These are phyloP conservation scores for Pelagia noctiluca DNA, from an alignment of 30 jellyfish, hydroid and myxozoan genomes.

Conservation along the genomic window DNA sequence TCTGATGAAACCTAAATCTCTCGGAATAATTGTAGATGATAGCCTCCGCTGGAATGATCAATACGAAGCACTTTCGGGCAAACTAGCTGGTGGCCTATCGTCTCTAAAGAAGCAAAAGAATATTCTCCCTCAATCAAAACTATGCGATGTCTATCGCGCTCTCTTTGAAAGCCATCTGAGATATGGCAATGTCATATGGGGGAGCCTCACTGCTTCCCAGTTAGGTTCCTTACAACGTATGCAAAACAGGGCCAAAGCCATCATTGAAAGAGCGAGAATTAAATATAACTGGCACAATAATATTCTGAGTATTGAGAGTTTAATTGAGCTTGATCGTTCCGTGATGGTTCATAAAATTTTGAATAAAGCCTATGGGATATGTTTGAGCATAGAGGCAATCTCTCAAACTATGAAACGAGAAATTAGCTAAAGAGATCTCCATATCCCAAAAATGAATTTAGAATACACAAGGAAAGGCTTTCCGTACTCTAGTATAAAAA, in stretches of 20 bases:
- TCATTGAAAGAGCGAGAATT: too few species aligned
- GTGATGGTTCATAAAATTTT: not conserved
- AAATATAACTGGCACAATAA: not conserved
- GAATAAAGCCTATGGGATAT: not conserved
- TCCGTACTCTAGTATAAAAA: not conserved
- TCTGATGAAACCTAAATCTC: too few species aligned
- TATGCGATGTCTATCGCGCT: too few species aligned
- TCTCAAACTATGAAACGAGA: too few species aligned
- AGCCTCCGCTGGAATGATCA: too few species aligned
- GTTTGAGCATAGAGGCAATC: not conserved
- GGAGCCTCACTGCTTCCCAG: not conserved
- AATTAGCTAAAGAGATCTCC: not conserved
- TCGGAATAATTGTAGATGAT: too few species aligned
- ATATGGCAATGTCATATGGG: too few species aligned
- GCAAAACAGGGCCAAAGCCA: conserved; percentile 10
- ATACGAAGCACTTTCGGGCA: too few species aligned
- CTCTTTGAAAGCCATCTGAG: too few species aligned
- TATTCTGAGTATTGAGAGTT: not conserved
- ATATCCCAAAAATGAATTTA: too few species aligned
- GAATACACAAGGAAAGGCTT: conserved; percentile 11
- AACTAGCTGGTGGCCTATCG: too few species aligned
- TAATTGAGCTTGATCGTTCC: not conserved
- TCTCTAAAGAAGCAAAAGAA: too few species aligned
- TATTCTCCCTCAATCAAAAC: conserved; percentile 2
- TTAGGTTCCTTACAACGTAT: not conserved